Evolutionary conservation across 2,888 invertebrate genomes (phyloP).

Genomic region (Limnephilus rhombicus): DNA sequence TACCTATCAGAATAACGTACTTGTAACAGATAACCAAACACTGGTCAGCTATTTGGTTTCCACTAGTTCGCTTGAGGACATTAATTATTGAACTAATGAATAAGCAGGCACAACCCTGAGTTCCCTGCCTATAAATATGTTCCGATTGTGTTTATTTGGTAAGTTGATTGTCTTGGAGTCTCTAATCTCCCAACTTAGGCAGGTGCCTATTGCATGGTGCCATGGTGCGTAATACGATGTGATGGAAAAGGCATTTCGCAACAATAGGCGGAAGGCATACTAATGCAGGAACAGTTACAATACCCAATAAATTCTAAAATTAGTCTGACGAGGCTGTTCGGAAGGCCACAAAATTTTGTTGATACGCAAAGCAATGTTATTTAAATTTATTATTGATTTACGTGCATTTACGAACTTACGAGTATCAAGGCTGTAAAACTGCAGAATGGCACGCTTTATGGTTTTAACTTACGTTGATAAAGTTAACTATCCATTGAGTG

Average conservation of each 20-base stretch:
- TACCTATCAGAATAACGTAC: neutral
- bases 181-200: neutral
- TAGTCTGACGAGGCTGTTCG: neutral
- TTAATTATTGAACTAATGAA: neutral
- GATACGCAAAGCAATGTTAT: neutral
- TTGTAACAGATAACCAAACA: no score
- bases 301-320: neutral
- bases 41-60: neutral
- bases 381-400: neutral
- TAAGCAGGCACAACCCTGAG: neutral
- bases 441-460: neutral
- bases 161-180: neutral
- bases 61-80: neutral
- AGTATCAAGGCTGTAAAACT: neutral
- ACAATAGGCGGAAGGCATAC: constrained; percentile 1
- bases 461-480: neutral
- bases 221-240: neutral
- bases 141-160: neutral
- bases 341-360: neutral
- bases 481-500: neutral
- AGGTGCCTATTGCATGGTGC: neutral
- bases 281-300: neutral
- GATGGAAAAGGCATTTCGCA: neutral
- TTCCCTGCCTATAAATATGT: neutral
- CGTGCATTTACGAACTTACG: neutral